Conservation (phyloP, 1,140 invertebrate species). For the Drosophila serrata region DNA sequence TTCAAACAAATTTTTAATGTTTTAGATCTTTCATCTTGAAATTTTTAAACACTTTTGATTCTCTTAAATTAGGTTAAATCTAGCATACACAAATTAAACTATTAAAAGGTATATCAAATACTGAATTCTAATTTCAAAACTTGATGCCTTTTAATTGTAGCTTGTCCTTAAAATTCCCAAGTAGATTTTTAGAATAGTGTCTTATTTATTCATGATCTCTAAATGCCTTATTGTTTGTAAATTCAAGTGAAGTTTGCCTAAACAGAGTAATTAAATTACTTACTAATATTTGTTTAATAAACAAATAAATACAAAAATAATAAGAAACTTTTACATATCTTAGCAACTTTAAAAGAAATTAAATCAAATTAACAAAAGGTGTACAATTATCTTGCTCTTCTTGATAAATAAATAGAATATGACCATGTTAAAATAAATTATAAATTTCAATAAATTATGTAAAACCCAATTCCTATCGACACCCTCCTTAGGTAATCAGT, state of each 20-base stretch:
- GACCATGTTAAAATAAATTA: neutral
- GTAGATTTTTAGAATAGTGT: neutral
- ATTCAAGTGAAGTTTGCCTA: neutral
- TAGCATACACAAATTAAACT: neutral
- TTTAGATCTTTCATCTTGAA: no score
- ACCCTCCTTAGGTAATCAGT: neutral
- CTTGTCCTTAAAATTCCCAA: neutral
- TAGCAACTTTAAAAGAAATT: neutral
- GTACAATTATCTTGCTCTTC: neutral
- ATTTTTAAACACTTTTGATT: no score
- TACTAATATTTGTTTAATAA: no score
- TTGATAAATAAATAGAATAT: neutral
- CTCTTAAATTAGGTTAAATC: neutral
- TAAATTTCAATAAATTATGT: neutral
- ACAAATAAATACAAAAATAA: no score
- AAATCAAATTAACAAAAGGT: neutral
- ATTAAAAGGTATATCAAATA: neutral
- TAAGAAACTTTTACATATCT: no score
- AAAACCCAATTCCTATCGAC: no score
- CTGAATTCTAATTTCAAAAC: neutral
- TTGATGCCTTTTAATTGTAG: neutral
- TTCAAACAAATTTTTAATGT: no score
- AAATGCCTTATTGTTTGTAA: neutral
- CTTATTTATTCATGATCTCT: no score
- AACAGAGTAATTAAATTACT: neutral